Percentiles rank a stretch among this genome's conserved stretches.
Conservation (phyloP, 1,140 invertebrate species). For the Bombus consobrinus region DNA sequence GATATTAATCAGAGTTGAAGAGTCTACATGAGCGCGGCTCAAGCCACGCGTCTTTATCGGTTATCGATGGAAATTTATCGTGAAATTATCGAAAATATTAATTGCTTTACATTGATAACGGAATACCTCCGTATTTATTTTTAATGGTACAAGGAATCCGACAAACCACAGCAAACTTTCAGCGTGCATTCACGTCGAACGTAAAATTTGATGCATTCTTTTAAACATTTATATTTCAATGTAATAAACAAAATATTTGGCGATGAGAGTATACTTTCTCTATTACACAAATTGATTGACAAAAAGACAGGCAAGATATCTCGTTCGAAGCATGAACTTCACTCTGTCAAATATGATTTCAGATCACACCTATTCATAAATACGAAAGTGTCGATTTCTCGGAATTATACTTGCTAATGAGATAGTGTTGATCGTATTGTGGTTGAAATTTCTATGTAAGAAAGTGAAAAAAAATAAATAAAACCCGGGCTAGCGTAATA, state of each 20-base stretch:
- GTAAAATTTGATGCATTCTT: too few species aligned
- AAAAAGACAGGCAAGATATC: too few species aligned
- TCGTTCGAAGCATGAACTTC: too few species aligned
- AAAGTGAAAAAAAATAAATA: background rate
- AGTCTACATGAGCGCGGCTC: background rate
- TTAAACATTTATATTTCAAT: too few species aligned
- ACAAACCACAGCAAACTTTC: too few species aligned
- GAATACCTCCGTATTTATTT: background rate
- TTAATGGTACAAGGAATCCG: too few species aligned
- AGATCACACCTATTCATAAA: background rate
- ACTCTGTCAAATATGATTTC: background rate
- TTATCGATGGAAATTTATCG: background rate
- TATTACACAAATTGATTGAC: too few species aligned
- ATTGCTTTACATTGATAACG: background rate
- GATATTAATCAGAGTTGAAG: slow-evolving; percentile 30
- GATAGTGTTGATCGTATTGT: background rate
- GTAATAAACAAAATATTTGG: too few species aligned
- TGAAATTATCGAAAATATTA: background rate
- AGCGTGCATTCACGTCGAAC: too few species aligned
- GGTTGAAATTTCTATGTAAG: too few species aligned
- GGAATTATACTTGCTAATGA: background rate
- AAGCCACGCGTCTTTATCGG: background rate
- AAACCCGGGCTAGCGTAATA: background rate
- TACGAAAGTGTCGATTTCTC: background rate
- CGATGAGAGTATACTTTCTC: too few species aligned